Conservation (phyloP, 2,888 invertebrate species). For the Ectropis crepuscularia region DNA sequence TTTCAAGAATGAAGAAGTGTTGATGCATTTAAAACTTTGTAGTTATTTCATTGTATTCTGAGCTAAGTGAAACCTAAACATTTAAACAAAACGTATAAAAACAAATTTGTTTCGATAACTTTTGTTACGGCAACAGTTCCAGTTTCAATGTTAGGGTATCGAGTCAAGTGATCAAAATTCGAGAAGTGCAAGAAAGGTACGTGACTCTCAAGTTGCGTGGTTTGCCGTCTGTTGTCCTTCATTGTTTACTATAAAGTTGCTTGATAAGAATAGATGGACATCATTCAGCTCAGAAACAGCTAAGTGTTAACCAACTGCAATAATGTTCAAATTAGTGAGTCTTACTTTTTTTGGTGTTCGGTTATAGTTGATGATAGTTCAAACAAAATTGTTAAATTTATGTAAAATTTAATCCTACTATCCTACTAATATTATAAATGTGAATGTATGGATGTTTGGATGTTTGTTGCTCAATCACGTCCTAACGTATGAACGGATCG, state of each 20-base stretch:
- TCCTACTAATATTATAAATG: too few relatives aligned
- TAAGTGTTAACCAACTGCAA: conserved; percentile 44
- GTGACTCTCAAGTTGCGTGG: conserved; percentile 38
- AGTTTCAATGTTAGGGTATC: not conserved
- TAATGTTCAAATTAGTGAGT: conserved; percentile 65
- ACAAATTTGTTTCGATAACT: too few relatives aligned
- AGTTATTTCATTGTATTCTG: too few relatives aligned
- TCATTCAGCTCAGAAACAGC: conserved; percentile 55
- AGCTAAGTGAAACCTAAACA: too few relatives aligned
- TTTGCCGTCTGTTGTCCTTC: conserved; percentile 61
- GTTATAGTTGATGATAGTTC: not conserved
- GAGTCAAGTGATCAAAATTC: conserved; percentile 34
- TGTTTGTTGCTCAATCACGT: too few relatives aligned
- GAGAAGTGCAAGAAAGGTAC: conserved; percentile 15
- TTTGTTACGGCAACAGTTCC: not conserved
- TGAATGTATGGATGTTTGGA: too few relatives aligned
- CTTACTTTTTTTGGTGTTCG: not conserved
- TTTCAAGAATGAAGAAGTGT: too few relatives aligned
- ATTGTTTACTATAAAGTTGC: conserved; percentile 56
- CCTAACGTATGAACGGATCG: too few relatives aligned
- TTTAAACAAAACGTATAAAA: too few relatives aligned
- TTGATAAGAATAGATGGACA: conserved; percentile 37
- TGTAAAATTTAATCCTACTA: too few relatives aligned
- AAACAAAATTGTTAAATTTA: too few relatives aligned
- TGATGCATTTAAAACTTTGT: too few relatives aligned